Base-by-base conservation (phyloP, 2,888 invertebrate genomes). In the Camptogramma bilineatum region DNA sequence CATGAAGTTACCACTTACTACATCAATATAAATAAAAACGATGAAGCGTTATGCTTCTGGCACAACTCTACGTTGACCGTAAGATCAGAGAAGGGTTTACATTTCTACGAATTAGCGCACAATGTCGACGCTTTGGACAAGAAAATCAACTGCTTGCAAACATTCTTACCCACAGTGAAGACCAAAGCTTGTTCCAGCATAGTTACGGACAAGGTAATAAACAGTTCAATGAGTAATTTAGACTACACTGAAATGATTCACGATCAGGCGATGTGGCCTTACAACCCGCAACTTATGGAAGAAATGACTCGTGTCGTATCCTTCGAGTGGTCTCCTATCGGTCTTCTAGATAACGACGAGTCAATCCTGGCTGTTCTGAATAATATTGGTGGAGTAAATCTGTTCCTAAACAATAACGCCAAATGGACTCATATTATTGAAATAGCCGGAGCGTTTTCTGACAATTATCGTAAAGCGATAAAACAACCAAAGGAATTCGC, bases 251-350 rank as follows among this genome's bases (percentile, higher is more conserved):
- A 89, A 72, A 83, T 90, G 85, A 73, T 88, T 7, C 63, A 86
- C 7, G 83, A 91, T 56, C 83, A 88, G 2, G 72, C 83, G 5
- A 76, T 90, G 48, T 91, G 91, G 90, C 86, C 90, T 0, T 86
- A 90, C 62, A 87, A 85, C 62, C 68, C 73, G 0, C 70, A 80
- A 31, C 66, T 92, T n/a, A 70, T 82, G 21, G 71, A 84, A 62
- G 87, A 89, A 72, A 78, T 86, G 80, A 77, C 82, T 0, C 78
- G 76, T 57, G 69, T 87, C 0, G 66, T 66, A 0, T 68, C 75
- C n/a, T 80, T 80, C 46, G 75, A 83, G 39, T 91, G 90, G 86
- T 89, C 90, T 0, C 90, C 91, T 1, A 39, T 50, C 10, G 77
- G 80, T 63, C 75, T 86, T 0, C 54, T 76, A 18, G 69, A 77